Base-by-base conservation (phyloP, 2,113 vertebrate genomes). In the Corythornis madagascariensis region DNA sequence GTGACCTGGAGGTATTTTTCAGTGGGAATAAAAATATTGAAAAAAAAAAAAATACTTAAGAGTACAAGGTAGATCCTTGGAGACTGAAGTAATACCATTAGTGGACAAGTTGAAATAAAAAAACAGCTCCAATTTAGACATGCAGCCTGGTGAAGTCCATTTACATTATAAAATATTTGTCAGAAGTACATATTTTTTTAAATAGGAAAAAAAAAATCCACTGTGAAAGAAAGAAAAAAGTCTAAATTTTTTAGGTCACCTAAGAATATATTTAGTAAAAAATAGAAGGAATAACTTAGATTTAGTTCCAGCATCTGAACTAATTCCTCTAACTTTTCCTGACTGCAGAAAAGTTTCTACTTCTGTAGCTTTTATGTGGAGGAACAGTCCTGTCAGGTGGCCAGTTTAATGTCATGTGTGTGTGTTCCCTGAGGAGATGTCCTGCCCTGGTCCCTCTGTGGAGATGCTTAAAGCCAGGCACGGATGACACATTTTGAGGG, bases 111-210 rank as follows among this genome's bases (percentile, higher is more conserved):
- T 96, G 94, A 96, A 96, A 94, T 96, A 90, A 94, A 96, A 95
- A 94, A 83, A 4, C 56, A 90, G 82, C 60, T 83, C 63, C 9
- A 59, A 45, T 86, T 94, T 84, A 84, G 89, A 89, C 77, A 75
- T 1, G 7, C 75, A 94, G 50, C 35, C 72, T 86, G 79, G 80
- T 97, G 79, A 96, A 96, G 92, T 96, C 96, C 95, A 86, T 94
- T 87, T 95, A 95, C 61, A 89, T 93, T 97, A 97, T 96, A 94
- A 97, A 97, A 95, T 95, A 95, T 97, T 97, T 97, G 92, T 96
- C 93, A 96, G 94, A 97, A 96, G 67, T 89, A 70, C 92, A 97
- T 97, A 91, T 94, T 96, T 97, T 97, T 97, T 97, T 92, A 95
- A 96, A 94, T 83, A 97, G 78, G 38, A 83, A 91, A 93, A 84